These are phyloP conservation scores for Cyanistes caeruleus DNA, from an alignment of 2,113 vertebrate genomes.

Conservation along the genomic window DNA sequence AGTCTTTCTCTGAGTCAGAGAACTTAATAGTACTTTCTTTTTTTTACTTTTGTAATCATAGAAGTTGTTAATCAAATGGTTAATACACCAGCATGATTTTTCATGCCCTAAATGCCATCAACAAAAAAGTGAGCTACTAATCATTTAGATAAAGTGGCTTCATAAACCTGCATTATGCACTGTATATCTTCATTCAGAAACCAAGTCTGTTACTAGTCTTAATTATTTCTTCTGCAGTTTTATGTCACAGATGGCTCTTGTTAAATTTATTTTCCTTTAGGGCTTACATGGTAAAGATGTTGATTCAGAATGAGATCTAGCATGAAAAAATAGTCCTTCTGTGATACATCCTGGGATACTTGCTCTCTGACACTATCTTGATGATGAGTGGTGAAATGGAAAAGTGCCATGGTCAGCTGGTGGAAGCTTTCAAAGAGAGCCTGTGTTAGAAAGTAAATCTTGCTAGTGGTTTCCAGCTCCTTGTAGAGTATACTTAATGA, in stretches of 20 bases:
- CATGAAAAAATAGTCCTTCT: background rate
- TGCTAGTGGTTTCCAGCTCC: background rate
- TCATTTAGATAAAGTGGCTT: slow-evolving; percentile 15
- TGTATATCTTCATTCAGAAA: slow-evolving; percentile 34
- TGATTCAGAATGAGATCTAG: background rate
- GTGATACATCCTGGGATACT: background rate
- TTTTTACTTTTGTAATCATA: background rate
- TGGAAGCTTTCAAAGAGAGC: background rate
- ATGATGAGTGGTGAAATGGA: background rate
- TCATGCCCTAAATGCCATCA: background rate
- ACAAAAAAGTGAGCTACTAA: slow-evolving; percentile 1
- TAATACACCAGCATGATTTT: background rate
- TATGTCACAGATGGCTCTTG: slow-evolving; percentile 18
- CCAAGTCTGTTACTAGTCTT: slow-evolving; percentile 6
- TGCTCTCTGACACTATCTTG: background rate
- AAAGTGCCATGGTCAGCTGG: background rate
- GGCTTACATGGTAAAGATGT: background rate
- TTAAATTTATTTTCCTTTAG: slow-evolving; percentile 44
- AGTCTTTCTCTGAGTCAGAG: background rate
- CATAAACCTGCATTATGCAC: background rate
- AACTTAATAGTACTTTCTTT: background rate
- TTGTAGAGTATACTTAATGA: background rate
- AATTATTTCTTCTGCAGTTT: slow-evolving; percentile 19
- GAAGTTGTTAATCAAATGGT: background rate
- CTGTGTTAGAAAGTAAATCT: background rate